Conservation (phyloP, 92 coral and sea anemone species). For the Diadumene lineata region DNA sequence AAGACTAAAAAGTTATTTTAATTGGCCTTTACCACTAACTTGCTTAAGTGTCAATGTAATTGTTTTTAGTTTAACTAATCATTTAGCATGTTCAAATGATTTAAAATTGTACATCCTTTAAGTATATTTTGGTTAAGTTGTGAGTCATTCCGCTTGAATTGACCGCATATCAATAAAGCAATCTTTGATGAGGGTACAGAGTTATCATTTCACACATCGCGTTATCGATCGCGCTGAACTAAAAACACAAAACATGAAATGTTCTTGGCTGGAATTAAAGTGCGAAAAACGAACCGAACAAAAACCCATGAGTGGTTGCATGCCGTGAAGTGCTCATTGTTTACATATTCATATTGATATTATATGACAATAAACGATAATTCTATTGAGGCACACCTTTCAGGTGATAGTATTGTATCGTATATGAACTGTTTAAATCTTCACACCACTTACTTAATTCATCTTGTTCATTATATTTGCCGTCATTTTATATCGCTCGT, state of each 20-base stretch:
- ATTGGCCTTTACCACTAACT: not conserved
- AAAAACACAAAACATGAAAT: too few species aligned
- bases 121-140: not conserved
- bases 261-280: not conserved
- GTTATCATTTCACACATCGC: constrained; percentile 1
- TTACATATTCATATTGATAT: not conserved
- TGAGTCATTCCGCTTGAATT: not conserved
- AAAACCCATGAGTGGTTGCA: not conserved
- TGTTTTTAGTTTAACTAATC: too few species aligned
- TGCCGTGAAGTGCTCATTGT: not conserved
- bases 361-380: constrained; percentile 18
- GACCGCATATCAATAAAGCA: not conserved
- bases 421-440: constrained; percentile 17
- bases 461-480: constrained; percentile 17
- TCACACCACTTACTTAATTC: constrained; percentile 12
- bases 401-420: constrained; percentile 23
- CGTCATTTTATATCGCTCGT: constrained; percentile 13
- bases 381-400: constrained; percentile 14
- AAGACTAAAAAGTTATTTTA: not conserved
- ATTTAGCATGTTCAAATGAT: not conserved
- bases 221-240: not conserved
- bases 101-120: not conserved
- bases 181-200: not conserved
- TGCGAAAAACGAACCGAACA: not conserved
- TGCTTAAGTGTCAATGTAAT: not conserved